phyloP scores from a whole-genome alignment of 2,113 vertebrate genomes.

The Datnioides undecimradiatus region DNA sequence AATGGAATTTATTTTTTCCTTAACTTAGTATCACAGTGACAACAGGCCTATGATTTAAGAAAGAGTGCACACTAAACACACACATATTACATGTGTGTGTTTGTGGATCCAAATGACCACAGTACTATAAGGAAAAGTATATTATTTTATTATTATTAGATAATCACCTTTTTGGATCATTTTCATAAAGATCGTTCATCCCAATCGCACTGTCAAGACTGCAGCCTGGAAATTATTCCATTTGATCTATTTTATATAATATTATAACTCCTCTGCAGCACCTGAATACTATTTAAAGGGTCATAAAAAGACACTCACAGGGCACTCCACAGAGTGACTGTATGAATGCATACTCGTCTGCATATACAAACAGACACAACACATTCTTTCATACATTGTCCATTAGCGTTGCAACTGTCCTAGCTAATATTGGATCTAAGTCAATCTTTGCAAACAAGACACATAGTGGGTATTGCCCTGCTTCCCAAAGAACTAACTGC shows the following conservation, averaged over 20 bases:
- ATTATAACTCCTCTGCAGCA: neutral
- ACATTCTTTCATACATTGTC: constrained; percentile 42
- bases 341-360: constrained; percentile 2
- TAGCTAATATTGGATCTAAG: constrained; percentile 70
- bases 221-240: neutral
- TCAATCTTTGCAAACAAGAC: constrained; percentile 58
- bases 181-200: neutral
- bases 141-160: neutral
- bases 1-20: neutral
- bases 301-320: neutral
- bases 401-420: constrained; percentile 58
- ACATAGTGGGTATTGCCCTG: constrained; percentile 58
- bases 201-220: neutral
- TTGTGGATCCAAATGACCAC: constrained; percentile 2
- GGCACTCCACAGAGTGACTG: neutral
- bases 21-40: neutral
- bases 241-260: neutral
- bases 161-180: neutral
- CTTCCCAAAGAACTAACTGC: constrained; percentile 68
- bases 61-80: neutral
- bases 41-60: neutral
- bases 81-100: neutral
- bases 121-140: neutral
- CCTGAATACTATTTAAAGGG: neutral
- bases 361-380: constrained; percentile 13